Percentiles rank a stretch among this genome's conserved stretches.
These are phyloP conservation scores for Piscicola geometra DNA, from an alignment of 2,888 invertebrate species.

Conservation along the genomic window DNA sequence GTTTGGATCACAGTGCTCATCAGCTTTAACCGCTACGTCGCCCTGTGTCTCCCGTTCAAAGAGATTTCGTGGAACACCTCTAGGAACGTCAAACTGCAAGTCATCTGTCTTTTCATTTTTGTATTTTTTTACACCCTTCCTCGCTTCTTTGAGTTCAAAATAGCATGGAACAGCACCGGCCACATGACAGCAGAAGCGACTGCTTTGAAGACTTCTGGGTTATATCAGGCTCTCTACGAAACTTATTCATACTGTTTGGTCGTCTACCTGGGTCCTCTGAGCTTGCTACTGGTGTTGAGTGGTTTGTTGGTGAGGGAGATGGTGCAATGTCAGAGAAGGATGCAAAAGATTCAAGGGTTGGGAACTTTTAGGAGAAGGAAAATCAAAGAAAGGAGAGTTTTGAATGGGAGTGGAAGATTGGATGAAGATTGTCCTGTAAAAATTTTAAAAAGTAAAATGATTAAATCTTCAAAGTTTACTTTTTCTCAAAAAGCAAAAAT, in stretches of 20 bases:
- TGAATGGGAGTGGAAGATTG: too few species aligned
- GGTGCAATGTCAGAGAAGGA: constrained; percentile 38
- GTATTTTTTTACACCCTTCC: constrained; percentile 43
- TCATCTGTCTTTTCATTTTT: constrained; percentile 36
- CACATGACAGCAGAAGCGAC: constrained; percentile 25
- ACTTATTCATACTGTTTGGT: constrained; percentile 42
- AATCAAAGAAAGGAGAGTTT: too few species aligned
- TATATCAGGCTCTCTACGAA: constrained; percentile 44
- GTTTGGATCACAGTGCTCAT: constrained; percentile 46
- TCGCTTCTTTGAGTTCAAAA: constrained; percentile 40
- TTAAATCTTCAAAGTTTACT: too few species aligned
- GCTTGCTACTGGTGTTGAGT: constrained; percentile 43
- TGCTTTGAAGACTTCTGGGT: constrained; percentile 23
- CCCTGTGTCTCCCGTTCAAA: constrained; percentile 44
- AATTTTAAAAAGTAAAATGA: too few species aligned
- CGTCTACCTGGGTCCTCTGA: constrained; percentile 44
- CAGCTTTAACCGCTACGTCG: constrained; percentile 45
- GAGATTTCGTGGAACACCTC: constrained; percentile 41
- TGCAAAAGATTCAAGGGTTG: not conserved
- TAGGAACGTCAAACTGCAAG: constrained; percentile 40
- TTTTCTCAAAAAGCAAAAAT: too few species aligned
- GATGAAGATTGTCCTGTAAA: too few species aligned
- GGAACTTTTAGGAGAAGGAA: too few species aligned
- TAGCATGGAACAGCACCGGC: constrained; percentile 24
- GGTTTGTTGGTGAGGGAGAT: constrained; percentile 41